phyloP scores from a whole-genome alignment of 2,113 vertebrate species.

The Pachypanchax playfairii region DNA sequence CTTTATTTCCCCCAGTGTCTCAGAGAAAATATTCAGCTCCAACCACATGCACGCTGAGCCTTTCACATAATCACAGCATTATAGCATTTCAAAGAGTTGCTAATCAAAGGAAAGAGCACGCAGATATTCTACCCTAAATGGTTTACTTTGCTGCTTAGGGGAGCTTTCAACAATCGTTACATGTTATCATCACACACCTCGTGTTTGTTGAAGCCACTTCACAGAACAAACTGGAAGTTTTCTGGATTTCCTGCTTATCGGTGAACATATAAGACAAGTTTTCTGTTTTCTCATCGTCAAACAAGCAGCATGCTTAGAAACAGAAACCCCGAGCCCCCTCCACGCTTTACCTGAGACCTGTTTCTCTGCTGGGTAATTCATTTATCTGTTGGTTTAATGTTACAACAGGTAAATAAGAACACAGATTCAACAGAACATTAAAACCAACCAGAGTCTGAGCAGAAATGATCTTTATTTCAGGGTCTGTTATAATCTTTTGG shows the following conservation, averaged over 20 bases:
- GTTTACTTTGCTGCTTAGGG: conserved; percentile 50
- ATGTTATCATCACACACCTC: conserved; percentile 57
- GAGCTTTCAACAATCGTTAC: conserved; percentile 24
- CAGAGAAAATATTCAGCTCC: conserved; percentile 69
- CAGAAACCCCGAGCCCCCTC: neutral
- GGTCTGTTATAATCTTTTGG: neutral
- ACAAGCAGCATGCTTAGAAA: neutral
- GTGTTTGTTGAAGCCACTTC: conserved; percentile 46
- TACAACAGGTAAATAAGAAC: no score
- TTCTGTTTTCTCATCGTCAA: neutral
- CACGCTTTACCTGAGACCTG: conserved; percentile 16
- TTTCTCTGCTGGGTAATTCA: neutral
- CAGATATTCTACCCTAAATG: conserved; percentile 69
- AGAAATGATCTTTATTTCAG: no score
- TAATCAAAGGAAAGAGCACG: conserved; percentile 70
- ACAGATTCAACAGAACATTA: neutral
- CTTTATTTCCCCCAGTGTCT: conserved; percentile 78
- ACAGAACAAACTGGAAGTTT: conserved; percentile 9
- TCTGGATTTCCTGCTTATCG: neutral
- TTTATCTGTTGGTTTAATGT: neutral
- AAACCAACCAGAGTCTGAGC: no score
- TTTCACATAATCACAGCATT: conserved; percentile 77
- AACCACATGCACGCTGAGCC: conserved; percentile 70
- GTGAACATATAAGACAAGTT: neutral
- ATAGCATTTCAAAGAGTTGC: conserved; percentile 72